These are phyloP conservation scores for Plestiodon gilberti DNA, from an alignment of 2,113 vertebrate genomes.

Conservation along the genomic window DNA sequence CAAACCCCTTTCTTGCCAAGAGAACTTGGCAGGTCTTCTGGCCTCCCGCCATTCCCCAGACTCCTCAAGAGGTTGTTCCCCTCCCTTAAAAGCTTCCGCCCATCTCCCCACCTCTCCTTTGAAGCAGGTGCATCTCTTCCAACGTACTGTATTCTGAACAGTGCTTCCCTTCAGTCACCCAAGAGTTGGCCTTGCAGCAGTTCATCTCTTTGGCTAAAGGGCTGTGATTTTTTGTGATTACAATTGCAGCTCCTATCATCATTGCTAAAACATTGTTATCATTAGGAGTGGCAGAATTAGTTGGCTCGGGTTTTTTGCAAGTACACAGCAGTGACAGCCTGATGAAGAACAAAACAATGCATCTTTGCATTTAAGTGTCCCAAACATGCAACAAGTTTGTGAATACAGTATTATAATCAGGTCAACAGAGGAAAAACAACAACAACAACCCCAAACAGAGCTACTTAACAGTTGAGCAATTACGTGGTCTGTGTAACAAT, in stretches of 20 bases:
- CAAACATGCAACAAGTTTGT: neutral
- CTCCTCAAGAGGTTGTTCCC: too few species aligned
- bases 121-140: too few species aligned
- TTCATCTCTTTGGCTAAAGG: constrained; percentile 19
- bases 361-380: neutral
- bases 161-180: neutral
- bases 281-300: constrained; percentile 9
- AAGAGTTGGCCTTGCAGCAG: neutral
- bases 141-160: neutral
- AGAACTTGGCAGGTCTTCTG: neutral
- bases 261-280: constrained; percentile 23
- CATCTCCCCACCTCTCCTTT: too few species aligned
- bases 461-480: neutral
- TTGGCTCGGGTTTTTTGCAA: constrained; percentile 8
- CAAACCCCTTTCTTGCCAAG: neutral
- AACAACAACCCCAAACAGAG: neutral
- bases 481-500: neutral
- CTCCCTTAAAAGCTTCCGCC: neutral
- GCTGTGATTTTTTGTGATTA: constrained; percentile 13
- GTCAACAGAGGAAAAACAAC: neutral
- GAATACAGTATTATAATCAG: too few species aligned
- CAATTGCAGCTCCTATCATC: constrained; percentile 3
- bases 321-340: neutral
- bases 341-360: neutral
- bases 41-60: neutral